These are phyloP conservation scores for Chelonoidis abingdonii DNA, from an alignment of 2,113 vertebrate species.

Conservation along the genomic window DNA sequence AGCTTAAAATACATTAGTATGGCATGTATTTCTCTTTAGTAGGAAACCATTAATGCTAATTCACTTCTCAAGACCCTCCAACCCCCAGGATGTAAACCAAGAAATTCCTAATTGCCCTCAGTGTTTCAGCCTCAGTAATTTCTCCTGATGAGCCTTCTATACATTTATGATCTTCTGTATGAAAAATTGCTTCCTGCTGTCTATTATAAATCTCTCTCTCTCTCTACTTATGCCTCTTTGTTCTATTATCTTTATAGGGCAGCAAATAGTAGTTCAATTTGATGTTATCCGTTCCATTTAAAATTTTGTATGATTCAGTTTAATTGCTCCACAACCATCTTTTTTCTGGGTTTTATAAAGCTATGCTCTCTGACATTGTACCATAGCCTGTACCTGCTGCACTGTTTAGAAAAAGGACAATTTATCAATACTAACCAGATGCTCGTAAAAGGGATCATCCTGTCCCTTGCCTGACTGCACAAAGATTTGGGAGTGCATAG, in stretches of 20 bases:
- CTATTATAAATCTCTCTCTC: neutral
- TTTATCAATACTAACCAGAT: neutral
- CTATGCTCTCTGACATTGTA: neutral
- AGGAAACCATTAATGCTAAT: neutral
- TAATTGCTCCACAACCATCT: neutral
- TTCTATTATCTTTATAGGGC: slow-evolving; percentile 1
- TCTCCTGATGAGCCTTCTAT: slow-evolving; percentile 9
- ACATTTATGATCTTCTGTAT: slow-evolving; percentile 8
- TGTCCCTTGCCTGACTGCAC: neutral
- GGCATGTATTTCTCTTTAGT: neutral
- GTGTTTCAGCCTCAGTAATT: slow-evolving; percentile 23
- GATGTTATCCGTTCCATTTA: slow-evolving; percentile 2
- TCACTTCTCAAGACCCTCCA: neutral
- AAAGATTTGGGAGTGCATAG: neutral
- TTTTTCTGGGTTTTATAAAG: neutral
- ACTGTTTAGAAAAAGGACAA: neutral
- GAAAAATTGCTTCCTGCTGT: slow-evolving; percentile 40
- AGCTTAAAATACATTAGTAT: neutral
- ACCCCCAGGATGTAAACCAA: neutral
- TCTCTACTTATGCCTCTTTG: neutral
- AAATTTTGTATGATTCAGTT: neutral
- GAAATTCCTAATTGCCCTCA: neutral
- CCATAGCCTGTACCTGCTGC: neutral
- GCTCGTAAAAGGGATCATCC: neutral
- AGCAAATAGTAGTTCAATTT: neutral